These are phyloP conservation scores for Temnothorax ravouxi DNA, from an alignment of 2,888 invertebrate genomes.

Conservation along the genomic window DNA sequence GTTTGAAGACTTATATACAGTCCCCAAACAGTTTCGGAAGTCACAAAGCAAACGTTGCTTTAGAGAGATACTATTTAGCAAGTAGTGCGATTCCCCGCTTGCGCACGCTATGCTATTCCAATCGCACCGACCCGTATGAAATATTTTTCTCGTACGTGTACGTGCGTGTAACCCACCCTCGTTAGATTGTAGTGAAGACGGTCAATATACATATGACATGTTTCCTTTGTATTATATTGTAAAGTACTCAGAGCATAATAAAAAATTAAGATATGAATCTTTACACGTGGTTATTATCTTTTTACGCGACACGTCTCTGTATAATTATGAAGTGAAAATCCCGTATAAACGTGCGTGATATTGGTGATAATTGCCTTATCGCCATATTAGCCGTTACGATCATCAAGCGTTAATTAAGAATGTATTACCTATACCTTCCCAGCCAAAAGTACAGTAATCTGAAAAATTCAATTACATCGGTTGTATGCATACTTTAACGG, in stretches of 20 bases:
- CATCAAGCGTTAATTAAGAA: slow-evolving; percentile 17
- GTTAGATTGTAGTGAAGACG: slow-evolving; percentile 63
- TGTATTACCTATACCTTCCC: too few relatives aligned
- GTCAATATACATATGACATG: slow-evolving; percentile 66
- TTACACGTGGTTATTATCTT: slow-evolving; percentile 64
- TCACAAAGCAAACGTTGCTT: slow-evolving; percentile 62
- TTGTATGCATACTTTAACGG: too few relatives aligned
- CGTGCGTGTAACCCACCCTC: slow-evolving; percentile 62
- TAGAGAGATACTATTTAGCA: slow-evolving; percentile 72
- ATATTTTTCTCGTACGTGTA: slow-evolving; percentile 63
- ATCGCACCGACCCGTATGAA: slow-evolving; percentile 69
- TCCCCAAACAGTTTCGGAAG: slow-evolving; percentile 20
- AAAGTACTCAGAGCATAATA: slow-evolving; percentile 83
- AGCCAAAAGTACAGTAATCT: too few relatives aligned
- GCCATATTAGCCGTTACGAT: slow-evolving; percentile 9
- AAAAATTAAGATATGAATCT: slow-evolving; percentile 82
- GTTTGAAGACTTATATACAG: background rate
- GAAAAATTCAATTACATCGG: too few relatives aligned
- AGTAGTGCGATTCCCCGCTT: slow-evolving; percentile 73
- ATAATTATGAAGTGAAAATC: slow-evolving; percentile 22
- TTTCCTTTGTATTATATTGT: slow-evolving; percentile 85
- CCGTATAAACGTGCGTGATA: background rate
- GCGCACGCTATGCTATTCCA: slow-evolving; percentile 67
- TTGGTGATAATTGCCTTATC: background rate
- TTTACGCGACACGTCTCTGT: background rate